Conservation (phyloP, 2,888 invertebrate species). For the Pseudolycoriella hygida region DNA sequence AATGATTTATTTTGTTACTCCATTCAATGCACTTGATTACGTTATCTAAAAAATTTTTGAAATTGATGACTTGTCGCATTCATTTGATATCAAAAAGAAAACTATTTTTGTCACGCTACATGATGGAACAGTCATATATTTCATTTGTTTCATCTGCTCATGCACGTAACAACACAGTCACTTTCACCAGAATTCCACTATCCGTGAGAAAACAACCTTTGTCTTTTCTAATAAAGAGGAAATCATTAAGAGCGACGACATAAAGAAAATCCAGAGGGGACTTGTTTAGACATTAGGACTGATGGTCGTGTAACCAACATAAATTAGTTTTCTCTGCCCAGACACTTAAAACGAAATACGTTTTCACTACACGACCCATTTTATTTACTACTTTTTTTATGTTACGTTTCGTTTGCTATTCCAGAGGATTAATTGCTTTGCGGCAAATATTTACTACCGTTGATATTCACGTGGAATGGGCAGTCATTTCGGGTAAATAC, state of each 20-base stretch:
- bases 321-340: slow-evolving; percentile 3
- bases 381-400: background rate
- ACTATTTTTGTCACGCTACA: too few relatives aligned
- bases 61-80: too few relatives aligned
- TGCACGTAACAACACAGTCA: too few relatives aligned
- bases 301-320: slow-evolving; percentile 4
- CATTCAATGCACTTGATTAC: too few relatives aligned
- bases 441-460: background rate
- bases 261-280: slow-evolving; percentile 3
- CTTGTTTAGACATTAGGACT: slow-evolving; percentile 4
- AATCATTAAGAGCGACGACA: slow-evolving; percentile 5
- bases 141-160: too few relatives aligned
- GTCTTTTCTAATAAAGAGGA: slow-evolving; percentile 5
- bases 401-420: background rate
- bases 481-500: too few relatives aligned
- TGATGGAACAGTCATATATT: too few relatives aligned
- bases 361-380: background rate
- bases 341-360: slow-evolving; percentile 2
- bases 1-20: background rate
- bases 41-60: too few relatives aligned
- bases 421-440: background rate
- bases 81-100: too few relatives aligned
- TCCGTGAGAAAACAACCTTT: slow-evolving; percentile 4
- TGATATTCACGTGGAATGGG: too few relatives aligned
- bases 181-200: background rate